These are phyloP conservation scores for Drosophila bocki DNA, from an alignment of 1,140 invertebrate species.

Conservation along the genomic window DNA sequence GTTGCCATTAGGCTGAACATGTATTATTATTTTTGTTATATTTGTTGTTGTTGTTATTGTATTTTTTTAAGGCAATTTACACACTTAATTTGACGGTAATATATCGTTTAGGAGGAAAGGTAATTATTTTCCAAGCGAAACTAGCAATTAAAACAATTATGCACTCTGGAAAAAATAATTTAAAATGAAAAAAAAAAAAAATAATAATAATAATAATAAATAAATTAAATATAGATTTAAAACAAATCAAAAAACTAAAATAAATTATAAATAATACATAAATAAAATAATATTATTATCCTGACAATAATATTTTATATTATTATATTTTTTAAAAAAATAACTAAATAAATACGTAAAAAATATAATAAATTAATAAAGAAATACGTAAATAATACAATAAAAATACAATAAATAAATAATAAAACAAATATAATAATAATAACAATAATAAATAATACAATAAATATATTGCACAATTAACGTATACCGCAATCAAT, in stretches of 20 bases:
- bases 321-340: not conserved
- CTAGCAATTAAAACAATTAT: not conserved
- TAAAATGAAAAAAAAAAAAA: not conserved
- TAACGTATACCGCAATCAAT: no score
- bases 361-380: no score
- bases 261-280: not conserved
- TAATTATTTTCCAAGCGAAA: not conserved
- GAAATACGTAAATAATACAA: not conserved
- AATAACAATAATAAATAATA: no score
- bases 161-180: not conserved
- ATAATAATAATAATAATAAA: no score
- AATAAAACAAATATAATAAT: no score
- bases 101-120: not conserved
- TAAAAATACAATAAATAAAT: not conserved
- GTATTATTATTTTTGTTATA: constrained; percentile 7
- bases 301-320: no score
- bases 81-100: constrained; percentile 26
- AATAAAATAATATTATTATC: not conserved
- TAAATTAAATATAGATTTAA: not conserved
- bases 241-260: no score
- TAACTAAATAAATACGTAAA: not conserved
- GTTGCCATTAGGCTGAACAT: constrained; percentile 34
- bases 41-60: not conserved
- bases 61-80: constrained; percentile 26
- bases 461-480: no score